Evolutionary conservation across 1,140 invertebrate species (phyloP), one percentile per base, ranked within the genome.

Genomic region (Drosophila truncata): DNA sequence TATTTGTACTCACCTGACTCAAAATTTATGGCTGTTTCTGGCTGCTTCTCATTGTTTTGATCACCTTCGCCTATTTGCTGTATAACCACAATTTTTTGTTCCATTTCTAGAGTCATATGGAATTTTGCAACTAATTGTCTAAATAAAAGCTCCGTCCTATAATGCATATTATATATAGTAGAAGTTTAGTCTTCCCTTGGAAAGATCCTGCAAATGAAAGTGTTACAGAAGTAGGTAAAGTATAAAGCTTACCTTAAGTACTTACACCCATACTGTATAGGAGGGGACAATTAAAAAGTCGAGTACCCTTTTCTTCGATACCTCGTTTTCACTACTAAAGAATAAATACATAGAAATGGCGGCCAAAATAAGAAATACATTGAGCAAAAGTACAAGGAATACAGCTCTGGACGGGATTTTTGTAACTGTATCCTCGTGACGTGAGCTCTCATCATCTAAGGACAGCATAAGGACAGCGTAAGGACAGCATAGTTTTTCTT

Each of bases 161-260:
- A 23, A n/a, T 4, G 20, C 25, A n/a, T 69, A 13, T 67, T 23
- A 88, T 42, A 90, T 84, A 9, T 88, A 88, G 41, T 88, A 88
- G 16, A 84, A 72, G 35, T 78, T 61, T 1, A 46, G 62, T 37
- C 59, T 71, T 4, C n/a, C 54, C 39, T 72, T 50, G 6, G 78
- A 78, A 0, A 85, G 29, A 29, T 88, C 84, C 84, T 88, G 52
- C 9, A n/a, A 62, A 33, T 33, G 1, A 3, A 14, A 14, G 14
- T n/a, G n/a, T 4, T 16, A 23, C 8, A 7, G 0, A 18, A 9
- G 10, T 5, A 10, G n/a, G 4, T 5, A 13, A 9, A 0, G 2
- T 5, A 7, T 7, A 18, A 13, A 9, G 0, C 1, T 1, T 18
- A 0, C 2, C 11, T 6, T 11, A 8, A 4, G 6, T 35, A 71